Base-by-base conservation (phyloP, 1,140 invertebrate genomes). In the Eumeta japonica region DNA sequence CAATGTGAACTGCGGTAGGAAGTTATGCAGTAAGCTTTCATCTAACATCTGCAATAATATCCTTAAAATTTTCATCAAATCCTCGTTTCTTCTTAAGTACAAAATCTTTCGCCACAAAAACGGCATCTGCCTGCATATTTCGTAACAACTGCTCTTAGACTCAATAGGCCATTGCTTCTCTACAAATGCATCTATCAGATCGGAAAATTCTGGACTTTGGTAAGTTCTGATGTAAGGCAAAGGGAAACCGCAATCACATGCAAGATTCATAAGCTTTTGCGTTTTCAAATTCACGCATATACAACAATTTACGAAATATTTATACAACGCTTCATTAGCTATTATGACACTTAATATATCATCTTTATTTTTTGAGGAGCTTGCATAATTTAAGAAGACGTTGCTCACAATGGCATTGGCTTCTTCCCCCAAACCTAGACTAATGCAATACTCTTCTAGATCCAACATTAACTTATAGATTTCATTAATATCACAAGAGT, bases 81-180 rank as follows among this genome's bases (percentile, higher is more conserved):
- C 75, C 45, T 77, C 75, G 15, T 75, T 76, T 12, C 70, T 58
- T 40, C 72, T 44, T 29, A 77, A 48, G 35, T 75, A 67, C 10
- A 77, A 51, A 34, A 77, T 76, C 37, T 77, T 77, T 16, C 63
- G 56, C 81, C 80, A 83, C 49, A 81, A 71, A 43, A 76, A 80
- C 19, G 81, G 80, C 67, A 82, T 77, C 43, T 70, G 65, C 40
- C 78, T 77, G 45, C 80, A 82, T 16, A 82, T 57, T 36, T 76
- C 73, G 32, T 76, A 77, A 20, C 71, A 76, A 29, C 76, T 68
- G 12, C 66, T 58, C 16, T 57, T 62, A 0, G 64, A 66, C 28
- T 66, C 58, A 36, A 48, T 64, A 7, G 57, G 63, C 75, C 75
- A 76, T 37, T 73, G 71, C 18, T 55, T 60, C 35, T 76, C 75